Conservation (phyloP, 2,888 invertebrate genomes). For the Plutella xylostella region DNA sequence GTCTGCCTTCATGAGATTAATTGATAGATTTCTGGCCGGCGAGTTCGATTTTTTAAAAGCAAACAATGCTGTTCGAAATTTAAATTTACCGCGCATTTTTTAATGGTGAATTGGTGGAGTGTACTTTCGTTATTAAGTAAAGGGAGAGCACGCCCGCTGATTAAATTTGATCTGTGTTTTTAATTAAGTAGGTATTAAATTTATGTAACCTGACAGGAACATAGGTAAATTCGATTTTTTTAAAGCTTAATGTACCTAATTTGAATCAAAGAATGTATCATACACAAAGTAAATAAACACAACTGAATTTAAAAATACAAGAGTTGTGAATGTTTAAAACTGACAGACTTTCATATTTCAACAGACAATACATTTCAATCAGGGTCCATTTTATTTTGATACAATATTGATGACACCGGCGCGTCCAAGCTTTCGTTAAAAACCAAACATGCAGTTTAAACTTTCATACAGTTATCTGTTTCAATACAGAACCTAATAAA, state of each 20-base stretch:
- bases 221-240: background rate
- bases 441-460: no score
- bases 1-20: background rate
- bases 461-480: no score
- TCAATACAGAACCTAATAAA: no score
- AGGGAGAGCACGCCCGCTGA: background rate
- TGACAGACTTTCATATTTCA: constrained; percentile 1
- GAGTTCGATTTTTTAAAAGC: background rate
- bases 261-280: background rate
- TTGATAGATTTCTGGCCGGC: background rate
- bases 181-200: background rate
- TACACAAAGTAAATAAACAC: no score
- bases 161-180: background rate
- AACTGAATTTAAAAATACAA: no score
- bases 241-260: background rate
- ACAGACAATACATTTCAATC: constrained; percentile 3
- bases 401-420: no score
- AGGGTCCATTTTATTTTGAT: background rate
- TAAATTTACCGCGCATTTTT: no score
- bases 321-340: background rate
- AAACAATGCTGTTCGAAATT: background rate
- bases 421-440: no score
- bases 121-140: no score
- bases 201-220: background rate
- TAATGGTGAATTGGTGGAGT: background rate